Evolutionary conservation across 2,888 invertebrate genomes (phyloP).

Genomic region (Polydrusus pterygomalis): DNA sequence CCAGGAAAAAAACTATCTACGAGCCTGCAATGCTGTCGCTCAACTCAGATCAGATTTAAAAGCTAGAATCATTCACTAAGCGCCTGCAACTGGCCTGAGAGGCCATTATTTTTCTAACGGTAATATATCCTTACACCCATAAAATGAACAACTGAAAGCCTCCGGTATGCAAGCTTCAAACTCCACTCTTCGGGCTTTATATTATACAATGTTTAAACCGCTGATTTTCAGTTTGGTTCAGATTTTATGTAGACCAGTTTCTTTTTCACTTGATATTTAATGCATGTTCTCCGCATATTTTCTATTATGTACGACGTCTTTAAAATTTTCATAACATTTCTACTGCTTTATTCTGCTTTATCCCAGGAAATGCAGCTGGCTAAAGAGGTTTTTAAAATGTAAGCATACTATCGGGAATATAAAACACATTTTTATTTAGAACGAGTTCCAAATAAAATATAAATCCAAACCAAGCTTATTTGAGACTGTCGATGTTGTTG

Average conservation of each 20-base stretch:
- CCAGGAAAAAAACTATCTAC: no score
- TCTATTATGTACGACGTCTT: slow-evolving; percentile 7
- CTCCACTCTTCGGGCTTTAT: no score
- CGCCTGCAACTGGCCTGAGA: no score
- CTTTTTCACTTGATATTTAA: slow-evolving; percentile 10
- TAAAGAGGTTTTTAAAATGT: slow-evolving; percentile 24
- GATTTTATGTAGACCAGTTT: neutral
- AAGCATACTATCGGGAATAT: slow-evolving; percentile 16
- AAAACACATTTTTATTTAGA: slow-evolving; percentile 17
- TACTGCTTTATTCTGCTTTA: slow-evolving; percentile 16
- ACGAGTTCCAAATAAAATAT: neutral
- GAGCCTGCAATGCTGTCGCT: no score
- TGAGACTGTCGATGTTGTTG: neutral
- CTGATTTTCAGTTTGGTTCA: no score
- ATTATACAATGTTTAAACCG: no score
- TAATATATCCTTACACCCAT: no score
- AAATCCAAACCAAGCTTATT: neutral
- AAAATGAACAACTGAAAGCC: no score
- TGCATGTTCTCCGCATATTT: slow-evolving; percentile 9
- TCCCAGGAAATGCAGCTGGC: neutral
- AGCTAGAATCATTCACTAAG: no score
- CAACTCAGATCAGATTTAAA: no score
- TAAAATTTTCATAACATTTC: slow-evolving; percentile 17
- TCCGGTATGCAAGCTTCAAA: no score
- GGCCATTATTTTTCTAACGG: no score